A percentile compares a stretch with the other conserved stretches of the same genome.
phyloP scores from a whole-genome alignment of 1,140 invertebrate genomes.

The Camponotus floridanus region DNA sequence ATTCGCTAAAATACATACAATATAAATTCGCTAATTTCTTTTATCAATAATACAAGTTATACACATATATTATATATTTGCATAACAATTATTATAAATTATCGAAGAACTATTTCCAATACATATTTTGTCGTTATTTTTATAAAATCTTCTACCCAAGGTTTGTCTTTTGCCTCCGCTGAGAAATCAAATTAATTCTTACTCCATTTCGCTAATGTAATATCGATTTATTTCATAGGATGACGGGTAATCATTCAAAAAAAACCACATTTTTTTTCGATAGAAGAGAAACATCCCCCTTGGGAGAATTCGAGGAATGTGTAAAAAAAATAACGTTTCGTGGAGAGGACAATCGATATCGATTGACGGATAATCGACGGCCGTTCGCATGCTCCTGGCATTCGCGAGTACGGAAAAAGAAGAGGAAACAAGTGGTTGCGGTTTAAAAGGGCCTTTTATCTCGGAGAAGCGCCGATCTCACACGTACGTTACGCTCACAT shows the following conservation, averaged over 20 bases:
- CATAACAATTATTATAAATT: too few relatives aligned
- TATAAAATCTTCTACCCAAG: neutral
- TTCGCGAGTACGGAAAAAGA: neutral
- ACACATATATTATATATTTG: too few relatives aligned
- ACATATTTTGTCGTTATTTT: too few relatives aligned
- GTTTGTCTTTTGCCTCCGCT: neutral
- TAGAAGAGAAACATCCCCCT: neutral
- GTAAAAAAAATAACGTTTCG: constrained; percentile 28
- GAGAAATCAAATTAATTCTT: neutral
- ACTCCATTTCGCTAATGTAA: neutral
- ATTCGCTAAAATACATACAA: too few relatives aligned
- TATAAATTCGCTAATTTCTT: too few relatives aligned
- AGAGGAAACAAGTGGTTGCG: constrained; percentile 34
- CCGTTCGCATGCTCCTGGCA: neutral
- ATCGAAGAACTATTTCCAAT: too few relatives aligned
- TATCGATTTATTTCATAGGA: constrained; percentile 33
- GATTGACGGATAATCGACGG: constrained; percentile 37
- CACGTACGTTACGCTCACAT: too few relatives aligned
- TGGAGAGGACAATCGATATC: neutral
- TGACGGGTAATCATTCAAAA: neutral
- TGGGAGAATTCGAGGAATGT: neutral
- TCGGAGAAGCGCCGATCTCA: too few relatives aligned
- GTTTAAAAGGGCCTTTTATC: too few relatives aligned
- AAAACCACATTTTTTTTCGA: neutral
- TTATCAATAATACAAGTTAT: too few relatives aligned